Evolutionary conservation across 2,888 invertebrate genomes (phyloP), one percentile per base, ranked within the genome.

Genomic region (Cactoblastis cactorum): DNA sequence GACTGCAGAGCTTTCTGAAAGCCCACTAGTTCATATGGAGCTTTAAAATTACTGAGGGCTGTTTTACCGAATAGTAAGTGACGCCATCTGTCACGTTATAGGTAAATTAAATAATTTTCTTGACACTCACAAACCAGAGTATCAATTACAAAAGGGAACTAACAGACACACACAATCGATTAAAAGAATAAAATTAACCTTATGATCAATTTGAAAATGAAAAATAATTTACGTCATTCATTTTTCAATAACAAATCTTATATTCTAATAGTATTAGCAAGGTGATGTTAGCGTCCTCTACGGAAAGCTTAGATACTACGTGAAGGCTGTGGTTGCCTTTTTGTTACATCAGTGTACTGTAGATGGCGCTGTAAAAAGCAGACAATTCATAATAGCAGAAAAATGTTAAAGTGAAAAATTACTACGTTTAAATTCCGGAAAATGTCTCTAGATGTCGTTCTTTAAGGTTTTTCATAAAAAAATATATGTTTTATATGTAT

Each of bases 81-180:
- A 54, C 74, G 77, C 76, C 84, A 83, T 69, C 84, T 83, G 56
- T 57, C 58, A 63, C 50, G 49, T 67, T 70, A 71, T 80, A 72
- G 80, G 51, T 19, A 47, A 34, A 70, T 54, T 63, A 55, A 45
- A 19, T 4, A 6, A 6, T 6, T 28, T 9, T 9, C 8, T 28
- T 28, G 5, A 28, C 5, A 28, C 3, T 6, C 1, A 9, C 28
- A 28, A 28, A 8, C 5, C 28, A 28, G 5, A 28, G 5, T 28
- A 28, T 28, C n/a, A n/a, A n/a, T n/a, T n/a, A n/a, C n/a, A n/a
- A n/a, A n/a, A n/a, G n/a, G n/a, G n/a, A n/a, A n/a, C n/a, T n/a
- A n/a, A n/a, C n/a, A n/a, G n/a, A n/a, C n/a, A n/a, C n/a, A n/a
- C n/a, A n/a, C n/a, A n/a, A n/a, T n/a, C n/a, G n/a, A n/a, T n/a